Evolutionary conservation across 2,113 vertebrate genomes (phyloP), one percentile per base, ranked within the genome.

Genomic region (Hyla sarda): DNA sequence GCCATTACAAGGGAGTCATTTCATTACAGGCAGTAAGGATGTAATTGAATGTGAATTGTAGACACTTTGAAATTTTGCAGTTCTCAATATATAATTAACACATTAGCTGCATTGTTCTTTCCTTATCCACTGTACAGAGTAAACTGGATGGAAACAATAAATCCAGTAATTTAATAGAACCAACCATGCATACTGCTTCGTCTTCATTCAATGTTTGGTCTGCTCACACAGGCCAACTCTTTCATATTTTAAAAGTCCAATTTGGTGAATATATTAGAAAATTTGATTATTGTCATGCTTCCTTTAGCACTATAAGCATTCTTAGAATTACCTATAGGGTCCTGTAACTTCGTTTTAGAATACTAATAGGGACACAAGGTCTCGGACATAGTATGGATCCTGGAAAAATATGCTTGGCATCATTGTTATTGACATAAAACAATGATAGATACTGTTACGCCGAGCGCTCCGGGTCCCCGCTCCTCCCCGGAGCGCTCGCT

Each of bases 41-140:
- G 82, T 84, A 84, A 84, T 84, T 75, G 71, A 75, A 84, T 41
- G 69, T 58, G 82, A 84, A 84, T 75, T 84, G 52, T 75, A 75
- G 82, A 62, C 69, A 75, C 34, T 84, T 84, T 75, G 52, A 75
- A 75, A 84, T 71, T 82, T 67, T 82, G 62, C 34, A 41, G 52
- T 60, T 75, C 54, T 75, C 37, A 47, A 58, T 84, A 30, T 75
- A 75, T 84, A 84, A 84, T 84, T 75, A 84, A 84, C 82, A 84
- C 82, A 75, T 84, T 84, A 71, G 45, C 62, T 41, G 19, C 62
- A 71, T 82, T 82, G 41, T 82, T 84, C 69, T 83, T 75, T 83
- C 50, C n/a, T 74, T 41, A 84, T 75, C 72, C 82, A 75, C n/a
- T 75, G 54, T n/a, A 84, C 30, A 13, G 32, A 54, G 67, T 56